A percentile compares a stretch with the other conserved stretches of the same genome.
phyloP scores from a whole-genome alignment of 2,797 vertebrate genomes.

The Platyrinchus mystaceus region DNA sequence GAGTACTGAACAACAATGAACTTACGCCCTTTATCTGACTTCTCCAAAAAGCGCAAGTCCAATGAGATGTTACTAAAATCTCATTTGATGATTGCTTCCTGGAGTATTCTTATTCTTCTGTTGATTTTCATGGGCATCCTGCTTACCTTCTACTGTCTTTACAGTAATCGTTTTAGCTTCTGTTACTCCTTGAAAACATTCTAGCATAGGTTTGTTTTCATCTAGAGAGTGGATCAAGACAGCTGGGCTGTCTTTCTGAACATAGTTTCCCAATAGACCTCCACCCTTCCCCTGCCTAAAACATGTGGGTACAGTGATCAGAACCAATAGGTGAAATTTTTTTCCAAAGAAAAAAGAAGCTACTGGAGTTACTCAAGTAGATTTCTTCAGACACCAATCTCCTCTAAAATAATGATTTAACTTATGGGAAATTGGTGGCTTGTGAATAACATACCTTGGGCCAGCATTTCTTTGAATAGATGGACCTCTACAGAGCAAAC shows the following conservation, averaged over 20 bases:
- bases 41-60: neutral
- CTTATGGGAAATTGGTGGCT: neutral
- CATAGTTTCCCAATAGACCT: neutral
- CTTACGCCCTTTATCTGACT: neutral
- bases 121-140: neutral
- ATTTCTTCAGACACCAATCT: neutral
- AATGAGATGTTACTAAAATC: neutral
- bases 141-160: neutral
- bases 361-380: neutral
- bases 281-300: neutral
- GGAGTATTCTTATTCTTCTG: neutral
- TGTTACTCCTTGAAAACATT: neutral
- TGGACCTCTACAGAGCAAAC: neutral
- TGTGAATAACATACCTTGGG: neutral
- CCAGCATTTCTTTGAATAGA: neutral
- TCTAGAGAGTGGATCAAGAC: neutral
- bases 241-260: neutral
- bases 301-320: rapidly evolving
- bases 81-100: neutral
- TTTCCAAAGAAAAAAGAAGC: neutral
- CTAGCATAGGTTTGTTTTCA: neutral
- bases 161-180: neutral
- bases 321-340: neutral
- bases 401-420: neutral
- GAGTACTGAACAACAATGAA: neutral